Base-by-base conservation (phyloP, 2,113 vertebrate species). In the Thomomys bottae region DNA sequence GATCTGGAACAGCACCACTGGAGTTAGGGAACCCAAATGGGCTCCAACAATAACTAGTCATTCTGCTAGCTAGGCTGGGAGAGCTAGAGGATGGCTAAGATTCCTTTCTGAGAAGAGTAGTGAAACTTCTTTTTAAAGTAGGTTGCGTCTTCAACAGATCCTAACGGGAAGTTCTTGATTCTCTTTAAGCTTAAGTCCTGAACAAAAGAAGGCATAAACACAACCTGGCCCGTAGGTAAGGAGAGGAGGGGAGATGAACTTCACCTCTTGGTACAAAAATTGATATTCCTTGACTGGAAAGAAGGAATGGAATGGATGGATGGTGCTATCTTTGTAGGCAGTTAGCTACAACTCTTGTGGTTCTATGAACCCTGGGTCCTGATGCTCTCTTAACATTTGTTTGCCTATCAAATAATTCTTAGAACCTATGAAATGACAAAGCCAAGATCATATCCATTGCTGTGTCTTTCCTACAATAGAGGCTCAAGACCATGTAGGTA, bases 401-500 rank as follows among this genome's bases (percentile, higher is more conserved):
- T 59, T 23, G 14, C n/a, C 36, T 77, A 54, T 24, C 30, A 4
- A 38, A 3, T 71, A 57, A 76, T 91, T 72, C 26, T 75, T 49
- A 45, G 32, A 89, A 36, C 17, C 32, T 86, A 73, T 75, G 34
- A 59, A 42, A 94, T 78, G 20, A 38, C 8, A 93, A 54, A 92
- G n/a, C 24, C 64, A 78, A 49, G 17, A 12, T 54, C 26, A 8
- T 28, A 26, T 38, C 30, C 45, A 82, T 32, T n/a, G 17, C 10
- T n/a, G 3, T 68, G 45, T 88, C 17, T 42, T 90, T 92, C n/a
- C 17, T 10, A 72, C 5, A 36, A 8, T 1, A 17, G 12, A 7
- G 32, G 10, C 36, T 81, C 71, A 70, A 61, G 14, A 40, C 20
- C 15, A 1, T 61, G 38, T 87, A 34, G 21, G 36, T 80, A 84